Evolutionary conservation across 1,140 invertebrate species (phyloP).

Genomic region (Drosophila nigrodunni): DNA sequence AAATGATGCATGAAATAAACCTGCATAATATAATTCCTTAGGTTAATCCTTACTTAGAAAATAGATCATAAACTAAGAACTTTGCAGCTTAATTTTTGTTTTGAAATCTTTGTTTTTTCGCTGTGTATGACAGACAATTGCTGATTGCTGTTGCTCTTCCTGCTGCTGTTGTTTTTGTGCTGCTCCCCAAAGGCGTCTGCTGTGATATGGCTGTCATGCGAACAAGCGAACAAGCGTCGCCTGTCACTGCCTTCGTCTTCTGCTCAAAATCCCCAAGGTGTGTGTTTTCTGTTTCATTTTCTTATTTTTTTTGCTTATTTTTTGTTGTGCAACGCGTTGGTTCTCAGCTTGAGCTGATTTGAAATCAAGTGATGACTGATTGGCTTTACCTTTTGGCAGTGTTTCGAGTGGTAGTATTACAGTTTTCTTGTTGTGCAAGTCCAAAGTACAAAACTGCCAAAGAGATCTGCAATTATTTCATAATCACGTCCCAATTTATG

Average conservation of each 20-base stretch:
- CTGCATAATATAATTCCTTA: too few relatives aligned
- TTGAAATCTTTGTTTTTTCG: too few relatives aligned
- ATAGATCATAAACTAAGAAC: too few relatives aligned
- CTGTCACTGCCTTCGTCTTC: constrained; percentile 37
- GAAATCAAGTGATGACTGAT: constrained; percentile 44
- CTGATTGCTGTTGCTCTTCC: neutral
- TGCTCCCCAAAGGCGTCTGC: constrained; percentile 7
- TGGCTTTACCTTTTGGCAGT: constrained; percentile 2
- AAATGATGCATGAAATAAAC: too few relatives aligned
- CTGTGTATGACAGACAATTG: neutral
- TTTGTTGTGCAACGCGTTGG: constrained; percentile 20
- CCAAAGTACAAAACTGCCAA: constrained; percentile 54
- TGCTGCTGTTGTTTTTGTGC: neutral
- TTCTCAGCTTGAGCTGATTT: constrained; percentile 32
- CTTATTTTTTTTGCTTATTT: too few relatives aligned
- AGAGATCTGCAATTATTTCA: constrained; percentile 75
- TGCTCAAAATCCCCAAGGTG: constrained; percentile 59
- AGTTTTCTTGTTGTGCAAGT: constrained; percentile 57
- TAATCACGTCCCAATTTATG: constrained; percentile 82
- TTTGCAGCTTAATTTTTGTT: too few relatives aligned
- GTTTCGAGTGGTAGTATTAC: constrained; percentile 2
- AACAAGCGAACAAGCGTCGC: constrained; percentile 18
- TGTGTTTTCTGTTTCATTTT: too few relatives aligned
- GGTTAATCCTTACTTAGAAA: too few relatives aligned
- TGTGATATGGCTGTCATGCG: constrained; percentile 37